Conservation (phyloP, 2,888 invertebrate genomes). For the Dolomedes plantarius region DNA sequence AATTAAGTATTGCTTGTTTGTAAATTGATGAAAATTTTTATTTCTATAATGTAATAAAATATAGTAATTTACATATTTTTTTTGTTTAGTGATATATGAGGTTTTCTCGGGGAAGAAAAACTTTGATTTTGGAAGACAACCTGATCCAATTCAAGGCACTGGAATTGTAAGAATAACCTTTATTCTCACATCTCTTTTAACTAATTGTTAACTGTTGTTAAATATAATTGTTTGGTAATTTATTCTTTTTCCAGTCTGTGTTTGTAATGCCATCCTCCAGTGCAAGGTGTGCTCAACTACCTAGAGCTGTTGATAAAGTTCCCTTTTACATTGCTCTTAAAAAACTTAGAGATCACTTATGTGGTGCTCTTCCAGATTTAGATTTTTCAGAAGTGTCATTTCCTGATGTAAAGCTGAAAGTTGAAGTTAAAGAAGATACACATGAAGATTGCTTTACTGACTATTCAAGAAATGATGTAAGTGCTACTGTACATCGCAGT, state of each 20-base stretch:
- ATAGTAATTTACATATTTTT: too few species aligned
- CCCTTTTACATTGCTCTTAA: slow-evolving; percentile 97
- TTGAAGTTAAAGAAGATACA: slow-evolving; percentile 69
- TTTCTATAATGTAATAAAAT: too few species aligned
- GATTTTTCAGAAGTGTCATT: slow-evolving; percentile 70
- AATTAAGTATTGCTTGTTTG: too few species aligned
- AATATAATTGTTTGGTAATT: too few species aligned
- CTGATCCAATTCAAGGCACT: slow-evolving; percentile 93
- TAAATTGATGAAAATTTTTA: too few species aligned
- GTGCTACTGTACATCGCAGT: slow-evolving; percentile 66
- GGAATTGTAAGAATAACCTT: slow-evolving; percentile 89
- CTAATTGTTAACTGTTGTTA: too few species aligned
- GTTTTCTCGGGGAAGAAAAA: slow-evolving; percentile 98
- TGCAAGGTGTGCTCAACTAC: slow-evolving; percentile 96
- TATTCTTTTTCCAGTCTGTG: slow-evolving; percentile 79
- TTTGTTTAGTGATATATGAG: slow-evolving; percentile 92
- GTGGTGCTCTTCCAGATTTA: slow-evolving; percentile 69
- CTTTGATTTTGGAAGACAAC: slow-evolving; percentile 96
- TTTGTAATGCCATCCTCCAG: slow-evolving; percentile 99
- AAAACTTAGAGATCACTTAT: slow-evolving; percentile 93
- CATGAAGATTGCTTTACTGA: slow-evolving; percentile 58
- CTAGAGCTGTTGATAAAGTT: slow-evolving; percentile 98
- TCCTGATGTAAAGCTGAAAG: slow-evolving; percentile 67
- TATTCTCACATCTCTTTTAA: too few species aligned
- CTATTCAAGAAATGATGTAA: slow-evolving; percentile 62